Evolutionary conservation across 2,113 vertebrate genomes (phyloP).

Genomic region (Colistium nudipinnis): DNA sequence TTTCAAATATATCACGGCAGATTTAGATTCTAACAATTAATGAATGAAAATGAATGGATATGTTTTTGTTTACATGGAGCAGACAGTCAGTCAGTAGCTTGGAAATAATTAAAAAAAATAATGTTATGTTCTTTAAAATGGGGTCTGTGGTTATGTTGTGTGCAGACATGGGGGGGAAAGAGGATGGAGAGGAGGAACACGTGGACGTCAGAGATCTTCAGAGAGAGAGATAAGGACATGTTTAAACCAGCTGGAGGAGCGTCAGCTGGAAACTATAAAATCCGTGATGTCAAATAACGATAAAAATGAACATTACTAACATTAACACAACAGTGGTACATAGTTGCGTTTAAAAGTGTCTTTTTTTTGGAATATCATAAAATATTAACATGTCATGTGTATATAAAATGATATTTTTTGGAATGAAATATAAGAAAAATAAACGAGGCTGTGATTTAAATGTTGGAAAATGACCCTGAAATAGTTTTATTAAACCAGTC

Average conservation of each 20-base stretch:
- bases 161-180: too few species aligned
- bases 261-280: not conserved
- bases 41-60: not conserved
- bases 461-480: constrained; percentile 4
- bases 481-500: not conserved
- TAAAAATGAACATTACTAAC: too few species aligned
- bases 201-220: too few species aligned
- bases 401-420: constrained; percentile 1
- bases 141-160: too few species aligned
- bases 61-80: not conserved
- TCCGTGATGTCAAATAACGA: not conserved
- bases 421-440: not conserved
- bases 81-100: not conserved
- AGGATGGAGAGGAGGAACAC: too few species aligned
- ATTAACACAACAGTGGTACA: not conserved
- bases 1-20: too few species aligned
- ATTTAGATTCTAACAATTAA: too few species aligned
- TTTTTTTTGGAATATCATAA: not conserved
- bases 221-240: too few species aligned
- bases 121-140: too few species aligned
- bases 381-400: constrained; percentile 1
- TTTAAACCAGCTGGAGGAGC: too few species aligned
- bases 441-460: not conserved
- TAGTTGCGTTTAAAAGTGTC: not conserved
- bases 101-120: too few species aligned